Percentiles rank a stretch among this genome's conserved stretches.
These are phyloP conservation scores for Lucinisca nassula DNA, from an alignment of 2,888 invertebrate species.

Conservation along the genomic window DNA sequence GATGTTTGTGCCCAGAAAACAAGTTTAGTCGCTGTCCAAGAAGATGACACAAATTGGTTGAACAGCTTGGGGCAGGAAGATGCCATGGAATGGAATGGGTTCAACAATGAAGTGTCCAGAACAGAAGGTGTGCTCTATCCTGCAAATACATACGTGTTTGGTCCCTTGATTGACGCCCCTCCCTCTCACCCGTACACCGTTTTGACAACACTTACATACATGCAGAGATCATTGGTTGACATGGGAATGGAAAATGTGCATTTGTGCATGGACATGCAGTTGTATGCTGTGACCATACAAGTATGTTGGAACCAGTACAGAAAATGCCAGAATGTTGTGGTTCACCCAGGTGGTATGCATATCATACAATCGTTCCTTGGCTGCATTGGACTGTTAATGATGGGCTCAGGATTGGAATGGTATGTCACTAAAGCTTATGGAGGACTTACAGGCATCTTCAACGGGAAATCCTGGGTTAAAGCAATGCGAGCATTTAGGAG, in stretches of 20 bases:
- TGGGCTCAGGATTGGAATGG: conserved; percentile 9
- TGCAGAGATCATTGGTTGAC: conserved; percentile 12
- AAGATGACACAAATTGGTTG: conserved; percentile 11
- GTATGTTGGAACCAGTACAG: conserved; percentile 23
- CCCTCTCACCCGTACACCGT: conserved; percentile 32
- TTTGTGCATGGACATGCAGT: conserved; percentile 34
- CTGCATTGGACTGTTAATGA: conserved; percentile 14
- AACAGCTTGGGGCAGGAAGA: conserved; percentile 24
- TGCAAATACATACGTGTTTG: conserved; percentile 21
- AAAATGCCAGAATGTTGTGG: conserved; percentile 14
- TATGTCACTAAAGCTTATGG: conserved; percentile 23
- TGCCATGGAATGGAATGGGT: conserved; percentile 23
- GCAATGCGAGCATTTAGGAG: conserved; percentile 13
- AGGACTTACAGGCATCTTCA: conserved; percentile 15
- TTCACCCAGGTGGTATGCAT: conserved; percentile 34
- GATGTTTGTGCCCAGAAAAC: neutral
- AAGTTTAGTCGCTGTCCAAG: neutral
- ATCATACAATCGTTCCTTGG: conserved; percentile 7
- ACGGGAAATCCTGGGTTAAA: conserved; percentile 29
- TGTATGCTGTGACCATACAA: conserved; percentile 12
- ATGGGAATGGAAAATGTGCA: conserved; percentile 16
- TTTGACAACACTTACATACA: conserved; percentile 25
- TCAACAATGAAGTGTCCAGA: conserved; percentile 16
- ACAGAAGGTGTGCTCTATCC: conserved; percentile 11
- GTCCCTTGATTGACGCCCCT: conserved; percentile 25